phyloP scores from a whole-genome alignment of 2,113 vertebrate species.

The Coryphaenoides rupestris region DNA sequence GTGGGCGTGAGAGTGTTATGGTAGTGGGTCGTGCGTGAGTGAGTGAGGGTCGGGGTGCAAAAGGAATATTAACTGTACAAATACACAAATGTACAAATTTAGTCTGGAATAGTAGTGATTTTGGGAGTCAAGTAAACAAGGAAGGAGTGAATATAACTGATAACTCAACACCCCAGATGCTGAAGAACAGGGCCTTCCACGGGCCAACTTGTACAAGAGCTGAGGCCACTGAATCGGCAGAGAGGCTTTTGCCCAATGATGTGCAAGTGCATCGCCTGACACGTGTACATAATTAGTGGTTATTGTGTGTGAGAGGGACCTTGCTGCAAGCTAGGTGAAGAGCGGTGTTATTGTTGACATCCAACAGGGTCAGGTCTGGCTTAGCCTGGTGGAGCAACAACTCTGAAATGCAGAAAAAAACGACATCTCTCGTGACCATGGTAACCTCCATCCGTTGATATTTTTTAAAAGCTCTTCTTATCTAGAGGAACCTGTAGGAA shows the following conservation, averaged over 20 bases:
- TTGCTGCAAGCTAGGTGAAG: conserved; percentile 97
- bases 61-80: too few relatives aligned
- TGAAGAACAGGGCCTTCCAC: too few relatives aligned
- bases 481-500: not conserved
- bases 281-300: not conserved
- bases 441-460: not conserved
- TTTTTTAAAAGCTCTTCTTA: not conserved
- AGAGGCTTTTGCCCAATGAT: too few relatives aligned
- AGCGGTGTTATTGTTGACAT: conserved; percentile 93
- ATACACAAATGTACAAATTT: too few relatives aligned
- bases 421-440: conserved; percentile 16
- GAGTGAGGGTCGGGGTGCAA: too few relatives aligned
- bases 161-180: too few relatives aligned
- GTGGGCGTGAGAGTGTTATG: not conserved
- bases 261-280: not conserved
- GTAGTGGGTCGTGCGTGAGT: too few relatives aligned
- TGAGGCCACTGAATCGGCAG: too few relatives aligned
- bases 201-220: too few relatives aligned
- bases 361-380: conserved; percentile 88
- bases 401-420: conserved; percentile 70
- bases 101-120: too few relatives aligned
- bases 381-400: conserved; percentile 88
- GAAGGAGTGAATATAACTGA: too few relatives aligned
- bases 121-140: too few relatives aligned
- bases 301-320: conserved; percentile 62